Conservation (phyloP, 2,888 invertebrate species). For the Acanthococcus lagerstroemiae region DNA sequence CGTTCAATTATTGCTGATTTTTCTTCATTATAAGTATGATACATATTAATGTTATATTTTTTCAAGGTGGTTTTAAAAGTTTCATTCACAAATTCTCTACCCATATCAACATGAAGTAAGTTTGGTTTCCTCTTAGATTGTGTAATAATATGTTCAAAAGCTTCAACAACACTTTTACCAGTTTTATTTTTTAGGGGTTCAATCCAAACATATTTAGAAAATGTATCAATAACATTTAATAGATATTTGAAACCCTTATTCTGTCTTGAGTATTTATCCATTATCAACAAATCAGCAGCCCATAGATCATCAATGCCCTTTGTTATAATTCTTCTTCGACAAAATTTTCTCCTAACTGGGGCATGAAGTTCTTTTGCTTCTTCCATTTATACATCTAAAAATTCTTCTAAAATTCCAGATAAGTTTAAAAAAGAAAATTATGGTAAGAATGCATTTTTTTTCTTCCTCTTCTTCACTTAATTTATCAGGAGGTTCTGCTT, state of each 20-base stretch:
- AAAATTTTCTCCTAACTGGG: constrained; percentile 17
- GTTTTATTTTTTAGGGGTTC: constrained; percentile 36
- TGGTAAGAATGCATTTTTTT: neutral
- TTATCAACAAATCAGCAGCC: constrained; percentile 27
- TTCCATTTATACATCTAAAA: constrained; percentile 9
- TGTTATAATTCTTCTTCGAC: constrained; percentile 9
- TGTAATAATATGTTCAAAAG: constrained; percentile 35
- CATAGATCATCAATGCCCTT: constrained; percentile 27
- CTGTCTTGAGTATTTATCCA: constrained; percentile 19
- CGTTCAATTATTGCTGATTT: constrained; percentile 19
- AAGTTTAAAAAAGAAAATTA: neutral
- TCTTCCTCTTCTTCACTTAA: neutral
- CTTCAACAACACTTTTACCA: constrained; percentile 27
- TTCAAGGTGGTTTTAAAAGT: constrained; percentile 8
- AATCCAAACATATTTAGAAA: constrained; percentile 36
- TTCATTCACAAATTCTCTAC: constrained; percentile 29
- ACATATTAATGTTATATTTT: constrained; percentile 17
- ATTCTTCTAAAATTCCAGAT: constrained; percentile 7
- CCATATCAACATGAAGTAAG: constrained; percentile 36
- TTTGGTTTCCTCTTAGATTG: constrained; percentile 24
- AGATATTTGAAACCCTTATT: constrained; percentile 34
- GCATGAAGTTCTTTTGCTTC: constrained; percentile 14
- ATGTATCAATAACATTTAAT: constrained; percentile 35
- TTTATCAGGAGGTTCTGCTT: constrained; percentile 5
- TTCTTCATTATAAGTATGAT: constrained; percentile 11